Evolutionary conservation across 2,797 vertebrate genomes (phyloP).

Genomic region (Paratrypauchen microcephalus): DNA sequence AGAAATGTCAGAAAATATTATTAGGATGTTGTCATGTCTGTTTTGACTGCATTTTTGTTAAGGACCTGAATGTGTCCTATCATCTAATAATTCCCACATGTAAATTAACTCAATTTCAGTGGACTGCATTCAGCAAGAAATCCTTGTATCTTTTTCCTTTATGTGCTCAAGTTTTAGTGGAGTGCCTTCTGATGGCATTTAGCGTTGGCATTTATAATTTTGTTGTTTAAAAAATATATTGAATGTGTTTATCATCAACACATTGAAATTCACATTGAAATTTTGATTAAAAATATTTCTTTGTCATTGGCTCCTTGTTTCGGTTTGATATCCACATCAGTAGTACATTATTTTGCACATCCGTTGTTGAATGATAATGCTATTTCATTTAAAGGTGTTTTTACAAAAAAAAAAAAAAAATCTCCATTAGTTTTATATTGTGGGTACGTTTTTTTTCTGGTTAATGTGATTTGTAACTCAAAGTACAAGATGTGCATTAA

Average conservation of each 20-base stretch:
- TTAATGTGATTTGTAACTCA: neutral
- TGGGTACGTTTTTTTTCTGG: neutral
- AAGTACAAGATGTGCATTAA: neutral
- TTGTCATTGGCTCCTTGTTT: slow-evolving; percentile 37
- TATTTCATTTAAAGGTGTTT: no score
- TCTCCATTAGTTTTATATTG: no score
- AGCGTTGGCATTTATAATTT: slow-evolving; percentile 54
- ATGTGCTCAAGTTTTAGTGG: slow-evolving; percentile 63
- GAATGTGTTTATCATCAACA: slow-evolving; percentile 36
- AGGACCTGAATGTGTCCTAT: slow-evolving; percentile 38
- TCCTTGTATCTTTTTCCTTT: slow-evolving; percentile 46
- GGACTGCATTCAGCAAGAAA: slow-evolving; percentile 20
- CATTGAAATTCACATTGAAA: slow-evolving; percentile 46
- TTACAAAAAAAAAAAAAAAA: no score
- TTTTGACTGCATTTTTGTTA: slow-evolving; percentile 31
- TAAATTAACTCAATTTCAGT: slow-evolving; percentile 16
- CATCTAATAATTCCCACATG: slow-evolving; percentile 32
- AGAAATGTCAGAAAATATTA: slow-evolving; percentile 37
- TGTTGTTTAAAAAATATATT: slow-evolving; percentile 44
- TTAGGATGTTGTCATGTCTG: slow-evolving; percentile 33
- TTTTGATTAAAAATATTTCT: slow-evolving; percentile 65
- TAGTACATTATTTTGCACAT: neutral
- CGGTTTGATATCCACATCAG: neutral
- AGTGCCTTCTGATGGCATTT: slow-evolving; percentile 67
- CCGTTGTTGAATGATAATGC: neutral